These are phyloP conservation scores for Ips nitidus DNA, from an alignment of 1,140 invertebrate species.

Conservation along the genomic window DNA sequence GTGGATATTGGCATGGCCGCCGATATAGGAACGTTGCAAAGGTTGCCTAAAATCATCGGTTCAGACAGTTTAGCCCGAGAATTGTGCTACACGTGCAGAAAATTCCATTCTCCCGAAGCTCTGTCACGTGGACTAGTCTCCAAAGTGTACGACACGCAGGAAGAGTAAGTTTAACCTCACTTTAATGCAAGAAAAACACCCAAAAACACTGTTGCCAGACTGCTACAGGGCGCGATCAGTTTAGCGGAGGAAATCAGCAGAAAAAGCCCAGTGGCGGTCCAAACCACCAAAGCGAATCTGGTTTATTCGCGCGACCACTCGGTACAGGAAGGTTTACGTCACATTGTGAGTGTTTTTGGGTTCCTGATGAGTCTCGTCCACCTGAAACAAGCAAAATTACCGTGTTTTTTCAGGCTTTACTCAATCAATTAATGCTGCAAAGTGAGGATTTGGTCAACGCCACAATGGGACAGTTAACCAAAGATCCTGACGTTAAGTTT, in stretches of 20 bases:
- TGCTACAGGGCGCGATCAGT: slow-evolving; percentile 70
- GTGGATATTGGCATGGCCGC: slow-evolving; percentile 84
- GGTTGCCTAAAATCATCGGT: slow-evolving; percentile 90
- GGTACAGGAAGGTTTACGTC: slow-evolving; percentile 81
- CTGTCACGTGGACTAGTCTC: slow-evolving; percentile 72
- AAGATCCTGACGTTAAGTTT: slow-evolving; percentile 66
- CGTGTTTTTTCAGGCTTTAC: slow-evolving; percentile 47
- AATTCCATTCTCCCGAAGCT: slow-evolving; percentile 81
- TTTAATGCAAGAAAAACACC: neutral
- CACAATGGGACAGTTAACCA: slow-evolving; percentile 71
- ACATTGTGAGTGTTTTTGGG: slow-evolving; percentile 70
- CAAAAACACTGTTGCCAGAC: slow-evolving; percentile 49
- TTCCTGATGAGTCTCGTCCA: slow-evolving; percentile 19
- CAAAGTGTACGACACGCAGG: slow-evolving; percentile 70
- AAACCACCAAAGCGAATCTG: slow-evolving; percentile 81
- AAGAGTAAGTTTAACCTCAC: slow-evolving; percentile 56
- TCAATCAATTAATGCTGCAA: slow-evolving; percentile 85
- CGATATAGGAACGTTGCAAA: slow-evolving; percentile 92
- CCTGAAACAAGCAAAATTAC: slow-evolving; percentile 19
- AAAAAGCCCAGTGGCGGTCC: slow-evolving; percentile 95
- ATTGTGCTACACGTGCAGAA: slow-evolving; percentile 83
- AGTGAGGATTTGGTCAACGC: slow-evolving; percentile 89
- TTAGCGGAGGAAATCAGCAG: slow-evolving; percentile 77
- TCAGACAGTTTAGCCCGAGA: slow-evolving; percentile 86
- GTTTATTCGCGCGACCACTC: slow-evolving; percentile 87